Conservation (phyloP, 2,797 vertebrate species). For the Gymnothorax javanicus region DNA sequence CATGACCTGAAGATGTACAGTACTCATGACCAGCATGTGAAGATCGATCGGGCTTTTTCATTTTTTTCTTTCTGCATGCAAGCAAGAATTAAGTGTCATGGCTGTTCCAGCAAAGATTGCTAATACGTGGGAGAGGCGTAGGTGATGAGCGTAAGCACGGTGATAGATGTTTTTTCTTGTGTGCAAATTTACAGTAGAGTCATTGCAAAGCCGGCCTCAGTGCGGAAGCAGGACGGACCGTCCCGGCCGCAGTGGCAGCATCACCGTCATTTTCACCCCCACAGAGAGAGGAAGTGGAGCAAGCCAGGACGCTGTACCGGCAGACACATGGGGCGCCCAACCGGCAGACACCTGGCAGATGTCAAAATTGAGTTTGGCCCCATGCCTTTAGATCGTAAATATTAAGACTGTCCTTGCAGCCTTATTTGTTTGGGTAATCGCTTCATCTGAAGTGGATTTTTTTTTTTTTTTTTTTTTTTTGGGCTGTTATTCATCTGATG, state of each 20-base stretch:
- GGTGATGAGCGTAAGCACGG: not conserved
- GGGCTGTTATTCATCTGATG: slow-evolving; percentile 18
- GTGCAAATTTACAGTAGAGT: slow-evolving; percentile 77
- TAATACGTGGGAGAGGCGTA: slow-evolving; percentile 32
- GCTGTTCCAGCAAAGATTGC: slow-evolving; percentile 5
- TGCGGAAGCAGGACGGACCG: slow-evolving; percentile 74
- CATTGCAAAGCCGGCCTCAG: slow-evolving; percentile 71
- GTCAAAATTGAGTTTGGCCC: slow-evolving; percentile 94
- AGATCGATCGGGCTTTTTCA: not conserved
- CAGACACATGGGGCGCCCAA: slow-evolving; percentile 79
- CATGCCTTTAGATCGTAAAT: slow-evolving; percentile 91
- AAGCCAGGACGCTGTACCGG: slow-evolving; percentile 77
- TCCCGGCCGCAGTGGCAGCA: slow-evolving; percentile 72
- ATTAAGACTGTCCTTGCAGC: slow-evolving; percentile 62
- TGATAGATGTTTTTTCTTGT: slow-evolving; percentile 14
- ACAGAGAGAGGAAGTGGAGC: slow-evolving; percentile 85
- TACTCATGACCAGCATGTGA: not conserved
- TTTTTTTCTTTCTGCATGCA: not conserved
- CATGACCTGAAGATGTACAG: not conserved
- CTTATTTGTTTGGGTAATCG: not conserved
- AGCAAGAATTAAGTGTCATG: not conserved
- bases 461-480: slow-evolving; percentile 6
- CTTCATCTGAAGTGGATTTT: slow-evolving; percentile 35
- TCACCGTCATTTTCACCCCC: slow-evolving; percentile 65
- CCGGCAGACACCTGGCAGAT: slow-evolving; percentile 86